phyloP scores from a whole-genome alignment of 2,113 vertebrate genomes.

The Xyrauchen texanus region DNA sequence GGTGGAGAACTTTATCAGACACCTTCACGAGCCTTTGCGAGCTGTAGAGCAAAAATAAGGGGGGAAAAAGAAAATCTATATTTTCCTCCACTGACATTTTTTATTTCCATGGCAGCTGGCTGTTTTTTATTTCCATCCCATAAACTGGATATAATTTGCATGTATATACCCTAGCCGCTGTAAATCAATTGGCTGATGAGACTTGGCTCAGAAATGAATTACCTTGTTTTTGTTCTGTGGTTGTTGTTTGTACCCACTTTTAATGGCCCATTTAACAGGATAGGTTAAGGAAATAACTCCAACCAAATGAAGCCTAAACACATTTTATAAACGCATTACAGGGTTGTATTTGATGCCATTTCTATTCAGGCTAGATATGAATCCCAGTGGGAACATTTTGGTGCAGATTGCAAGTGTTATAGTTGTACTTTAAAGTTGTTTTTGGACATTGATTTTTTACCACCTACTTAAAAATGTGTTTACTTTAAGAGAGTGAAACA shows the following conservation, averaged over 20 bases:
- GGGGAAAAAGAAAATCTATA: slow-evolving; percentile 25
- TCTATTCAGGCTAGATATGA: background rate
- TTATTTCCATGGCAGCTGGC: slow-evolving; percentile 44
- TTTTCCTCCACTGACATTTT: slow-evolving; percentile 29
- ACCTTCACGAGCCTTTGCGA: slow-evolving; percentile 26
- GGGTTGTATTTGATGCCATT: background rate
- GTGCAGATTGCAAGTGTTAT: background rate
- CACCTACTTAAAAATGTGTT: background rate
- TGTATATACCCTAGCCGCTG: slow-evolving; percentile 3
- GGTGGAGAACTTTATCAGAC: slow-evolving; percentile 39
- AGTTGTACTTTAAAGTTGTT: background rate
- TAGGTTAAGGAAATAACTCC: slow-evolving; percentile 6
- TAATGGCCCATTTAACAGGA: slow-evolving; percentile 36
- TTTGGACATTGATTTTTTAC: background rate
- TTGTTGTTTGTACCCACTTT: slow-evolving; percentile 34
- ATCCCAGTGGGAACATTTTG: slow-evolving; percentile 2
- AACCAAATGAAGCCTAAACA: slow-evolving; percentile 15
- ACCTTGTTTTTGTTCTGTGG: slow-evolving; percentile 34
- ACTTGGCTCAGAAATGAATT: slow-evolving; percentile 38
- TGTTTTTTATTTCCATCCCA: slow-evolving; percentile 39
- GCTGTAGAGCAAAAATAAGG: background rate
- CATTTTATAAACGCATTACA: slow-evolving; percentile 19
- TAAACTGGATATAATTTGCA: slow-evolving; percentile 45
- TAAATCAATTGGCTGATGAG: slow-evolving; percentile 29
- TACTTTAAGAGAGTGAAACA: background rate